Base-by-base conservation (phyloP, 2,113 vertebrate genomes). In the Callipepla californica region DNA sequence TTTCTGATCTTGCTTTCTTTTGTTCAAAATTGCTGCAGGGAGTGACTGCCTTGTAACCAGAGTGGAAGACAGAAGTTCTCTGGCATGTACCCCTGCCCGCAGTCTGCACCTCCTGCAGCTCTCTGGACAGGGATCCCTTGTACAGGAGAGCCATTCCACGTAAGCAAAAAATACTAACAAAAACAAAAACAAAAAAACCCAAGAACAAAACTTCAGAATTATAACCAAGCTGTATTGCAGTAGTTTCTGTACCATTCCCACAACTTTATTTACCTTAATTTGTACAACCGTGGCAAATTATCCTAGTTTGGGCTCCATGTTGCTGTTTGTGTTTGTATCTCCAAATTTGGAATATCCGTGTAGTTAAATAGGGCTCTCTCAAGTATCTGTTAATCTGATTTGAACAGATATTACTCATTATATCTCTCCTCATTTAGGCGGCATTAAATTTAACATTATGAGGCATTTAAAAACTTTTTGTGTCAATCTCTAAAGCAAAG, bases 41-140 rank as follows among this genome's bases (percentile, higher is more conserved):
- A 93, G 66, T 59, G 85, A 42, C 87, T 95, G 44, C 67, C 58
- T 18, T 0, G 17, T 80, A 70, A 77, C 75, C 76, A 93, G 75
- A 32, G 83, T 74, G 57, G 98, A 98, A 90, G 97, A 97, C 75
- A 96, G 87, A 62, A 91, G 87, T 62, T 93, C 92, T 65, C 95
- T 97, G 55, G 93, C 75, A 0, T 95, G 97, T 34, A 99, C 98
- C 10, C 99, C 98, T 38, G 98, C 98, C 40, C 97, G 90, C 66
- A 98, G 97, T 65, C 97, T 99, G 80, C 97, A 94, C 1, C 97
- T 99, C 68, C 97, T 99, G 87, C 99, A 99, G 32, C 98, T 99
- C 25, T 99, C 99, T 34, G 99, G 98, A 59, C 98, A 99, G 93
- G 96, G 96, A 42, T 96, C 98, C 1, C 93, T 98, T 95, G 97